Conservation (phyloP, 2,888 invertebrate species). For the Pilophorus perplexus region DNA sequence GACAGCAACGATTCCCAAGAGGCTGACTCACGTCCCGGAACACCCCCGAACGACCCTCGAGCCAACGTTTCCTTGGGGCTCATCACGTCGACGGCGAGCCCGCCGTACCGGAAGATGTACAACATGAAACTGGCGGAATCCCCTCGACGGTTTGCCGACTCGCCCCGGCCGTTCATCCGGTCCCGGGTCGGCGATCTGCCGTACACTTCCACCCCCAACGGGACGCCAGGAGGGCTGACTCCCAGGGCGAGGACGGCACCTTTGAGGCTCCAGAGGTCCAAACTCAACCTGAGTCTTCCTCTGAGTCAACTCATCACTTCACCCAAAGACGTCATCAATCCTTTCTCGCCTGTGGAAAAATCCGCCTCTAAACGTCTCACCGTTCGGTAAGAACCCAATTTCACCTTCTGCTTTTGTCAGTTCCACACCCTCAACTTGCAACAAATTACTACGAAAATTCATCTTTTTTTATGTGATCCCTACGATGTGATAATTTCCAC, state of each 20-base stretch:
- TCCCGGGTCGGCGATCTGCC: conserved; percentile 28
- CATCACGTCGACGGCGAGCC: conserved; percentile 45
- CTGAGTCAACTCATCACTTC: conserved; percentile 19
- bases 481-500: too few relatives aligned
- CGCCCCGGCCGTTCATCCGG: conserved; percentile 40
- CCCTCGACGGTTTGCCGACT: conserved; percentile 40
- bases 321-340: conserved; percentile 23
- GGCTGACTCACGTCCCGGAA: conserved; percentile 34
- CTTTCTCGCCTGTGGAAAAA: conserved; percentile 8
- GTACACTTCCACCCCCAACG: conserved; percentile 41
- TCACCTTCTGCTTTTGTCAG: not conserved
- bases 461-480: too few relatives aligned
- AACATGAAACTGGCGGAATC: conserved; percentile 44
- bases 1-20: conserved; percentile 13
- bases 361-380: not conserved
- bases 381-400: not conserved
- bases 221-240: conserved; percentile 32
- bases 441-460: not conserved
- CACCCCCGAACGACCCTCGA: conserved; percentile 45
- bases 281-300: not conserved
- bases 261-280: not conserved
- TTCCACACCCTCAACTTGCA: not conserved
- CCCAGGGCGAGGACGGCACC: conserved; percentile 19
- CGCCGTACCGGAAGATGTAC: conserved; percentile 43
- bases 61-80: conserved; percentile 44